Evolutionary conservation across 2,797 vertebrate species (phyloP), one percentile per base, ranked within the genome.

Genomic region (Catostomus latipinnis): DNA sequence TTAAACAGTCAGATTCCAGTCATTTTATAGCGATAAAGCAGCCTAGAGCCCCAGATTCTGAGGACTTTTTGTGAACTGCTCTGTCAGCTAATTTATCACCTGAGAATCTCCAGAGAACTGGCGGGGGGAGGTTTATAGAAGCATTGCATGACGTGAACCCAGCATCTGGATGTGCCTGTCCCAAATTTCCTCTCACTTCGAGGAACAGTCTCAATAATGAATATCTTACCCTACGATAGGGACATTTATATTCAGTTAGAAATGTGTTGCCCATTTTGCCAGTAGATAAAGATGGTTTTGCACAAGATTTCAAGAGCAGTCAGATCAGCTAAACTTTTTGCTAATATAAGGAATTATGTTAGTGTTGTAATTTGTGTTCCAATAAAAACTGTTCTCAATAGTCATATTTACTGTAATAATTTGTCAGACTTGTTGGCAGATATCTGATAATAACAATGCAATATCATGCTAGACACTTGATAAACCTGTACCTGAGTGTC

Each of bases 71-170:
- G 78, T 81, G 81, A 78, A 7, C 18, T 74, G 69, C 74, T 18
- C 82, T 81, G 74, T 89, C 85, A 80, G 81, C 67, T 86, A 72
- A 89, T 88, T 81, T 84, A 87, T 87, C 84, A 88, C 49, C 34
- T 50, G 81, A 1, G 12, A 75, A 61, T 83, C 85, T 84, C 80
- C 48, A 18, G 75, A 77, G 84, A 60, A 43, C 43, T 48, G 10
- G 52, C 34, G 62, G 43, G 57, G 58, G 49, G 78, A 74, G 81
- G 80, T 53, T 56, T 56, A 71, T 45, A 80, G 45, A 50, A 22
- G 66, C n/a, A 65, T 52, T 7, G 63, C 16, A 76, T 8, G 74
- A 62, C n/a, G 80, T 62, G 71, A 74, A 65, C 68, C n/a, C 18
- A 53, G 72, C 61, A 76, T 67, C 56, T 62, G 12, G 52, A 52